Evolutionary conservation across 2,113 vertebrate species (phyloP).

Genomic region (Pseudorasbora parva): DNA sequence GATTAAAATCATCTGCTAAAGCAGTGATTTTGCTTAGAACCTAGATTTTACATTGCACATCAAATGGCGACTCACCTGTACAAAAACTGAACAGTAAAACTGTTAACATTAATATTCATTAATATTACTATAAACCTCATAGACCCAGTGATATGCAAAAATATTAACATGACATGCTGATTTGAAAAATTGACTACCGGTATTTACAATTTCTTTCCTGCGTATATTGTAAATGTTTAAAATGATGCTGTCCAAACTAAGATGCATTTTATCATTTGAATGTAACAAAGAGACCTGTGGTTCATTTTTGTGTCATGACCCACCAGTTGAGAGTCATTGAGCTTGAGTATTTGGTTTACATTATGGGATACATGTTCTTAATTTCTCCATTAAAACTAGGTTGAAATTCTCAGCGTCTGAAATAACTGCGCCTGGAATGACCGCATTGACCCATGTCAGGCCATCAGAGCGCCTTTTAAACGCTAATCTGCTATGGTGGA

Average conservation of each 20-base stretch:
- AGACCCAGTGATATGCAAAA: neutral
- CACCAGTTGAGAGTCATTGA: neutral
- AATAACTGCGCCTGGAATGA: neutral
- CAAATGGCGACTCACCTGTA: too few relatives aligned
- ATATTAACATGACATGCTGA: neutral
- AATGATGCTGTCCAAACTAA: neutral
- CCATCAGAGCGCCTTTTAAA: constrained; percentile 60
- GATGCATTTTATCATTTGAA: neutral
- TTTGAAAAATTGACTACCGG: neutral
- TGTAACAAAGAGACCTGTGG: neutral
- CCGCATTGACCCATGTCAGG: neutral
- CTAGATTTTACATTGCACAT: too few relatives aligned
- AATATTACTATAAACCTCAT: neutral
- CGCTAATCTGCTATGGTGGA: constrained; percentile 63
- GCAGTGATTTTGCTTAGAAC: too few relatives aligned
- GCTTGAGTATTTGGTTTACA: neutral
- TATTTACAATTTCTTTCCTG: neutral
- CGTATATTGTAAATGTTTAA: neutral
- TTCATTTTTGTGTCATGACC: neutral
- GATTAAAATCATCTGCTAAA: too few relatives aligned
- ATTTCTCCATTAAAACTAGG: neutral
- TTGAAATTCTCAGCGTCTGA: neutral
- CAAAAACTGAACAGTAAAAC: too few relatives aligned
- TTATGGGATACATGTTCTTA: neutral
- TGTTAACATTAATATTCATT: too few relatives aligned